phyloP scores from a whole-genome alignment of 2,113 vertebrate species.

The Thalassoma bifasciatum region DNA sequence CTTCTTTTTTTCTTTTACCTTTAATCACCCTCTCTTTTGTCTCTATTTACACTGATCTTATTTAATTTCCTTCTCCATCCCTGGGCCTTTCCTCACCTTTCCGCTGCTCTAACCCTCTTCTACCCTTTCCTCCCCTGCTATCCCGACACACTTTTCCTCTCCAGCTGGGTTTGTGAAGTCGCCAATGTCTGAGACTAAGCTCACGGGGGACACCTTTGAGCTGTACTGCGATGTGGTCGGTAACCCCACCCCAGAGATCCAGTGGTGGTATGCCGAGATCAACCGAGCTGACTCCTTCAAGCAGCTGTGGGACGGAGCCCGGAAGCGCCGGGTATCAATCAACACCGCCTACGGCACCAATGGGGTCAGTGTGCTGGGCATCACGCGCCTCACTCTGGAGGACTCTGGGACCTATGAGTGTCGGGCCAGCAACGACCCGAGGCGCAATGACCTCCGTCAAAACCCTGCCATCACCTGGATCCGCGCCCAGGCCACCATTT shows the following conservation, averaged over 20 bases:
- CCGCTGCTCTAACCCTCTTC: slow-evolving; percentile 68
- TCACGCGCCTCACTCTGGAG: slow-evolving; percentile 94
- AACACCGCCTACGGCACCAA: slow-evolving; percentile 96
- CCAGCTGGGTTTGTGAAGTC: slow-evolving; percentile 99
- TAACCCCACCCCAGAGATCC: slow-evolving; percentile 98
- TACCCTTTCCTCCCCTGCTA: slow-evolving; percentile 63
- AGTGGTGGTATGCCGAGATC: slow-evolving; percentile 99
- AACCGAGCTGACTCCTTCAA: slow-evolving; percentile 99
- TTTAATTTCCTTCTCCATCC: slow-evolving; percentile 66
- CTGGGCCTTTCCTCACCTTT: slow-evolving; percentile 60
- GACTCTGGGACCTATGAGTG: slow-evolving; percentile 99
- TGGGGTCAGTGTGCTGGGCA: slow-evolving; percentile 96
- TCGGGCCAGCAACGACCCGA: slow-evolving; percentile 98
- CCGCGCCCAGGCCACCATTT: slow-evolving; percentile 99
- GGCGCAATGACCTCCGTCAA: slow-evolving; percentile 97
- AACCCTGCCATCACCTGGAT: slow-evolving; percentile 99
- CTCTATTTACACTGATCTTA: slow-evolving; percentile 58
- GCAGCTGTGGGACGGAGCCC: slow-evolving; percentile 97
- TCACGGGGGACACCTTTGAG: slow-evolving; percentile 99
- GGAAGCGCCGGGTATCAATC: slow-evolving; percentile 96
- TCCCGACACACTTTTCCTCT: slow-evolving; percentile 80
- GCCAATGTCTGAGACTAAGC: slow-evolving; percentile 99
- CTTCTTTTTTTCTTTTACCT: slow-evolving; percentile 69
- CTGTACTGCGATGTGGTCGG: slow-evolving; percentile 99
- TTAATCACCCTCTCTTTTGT: slow-evolving; percentile 72